Evolutionary conservation across 2,888 invertebrate species (phyloP), one percentile per base, ranked within the genome.

Genomic region (Caradrina kadenii): DNA sequence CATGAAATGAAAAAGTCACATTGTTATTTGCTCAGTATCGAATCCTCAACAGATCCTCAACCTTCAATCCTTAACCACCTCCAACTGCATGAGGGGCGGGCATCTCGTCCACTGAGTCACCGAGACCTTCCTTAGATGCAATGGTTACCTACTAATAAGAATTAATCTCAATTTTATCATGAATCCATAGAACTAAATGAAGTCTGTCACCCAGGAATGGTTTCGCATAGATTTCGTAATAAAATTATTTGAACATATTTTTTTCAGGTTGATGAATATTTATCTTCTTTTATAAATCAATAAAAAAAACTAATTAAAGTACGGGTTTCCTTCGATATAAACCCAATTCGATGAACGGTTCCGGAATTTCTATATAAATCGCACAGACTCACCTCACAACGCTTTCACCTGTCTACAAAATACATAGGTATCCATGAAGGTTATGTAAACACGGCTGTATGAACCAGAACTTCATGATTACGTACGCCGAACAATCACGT

Each of bases 381-480:
- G 19, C 17, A 11, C 62, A 50, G 54, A 77, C 54, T 52, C 56
- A 67, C 22, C 42, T 73, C 52, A 48, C 52, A 63, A 60, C 65
- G 69, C 26, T 54, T 56, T 52, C 53, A 58, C 26, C 54, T 60
- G 70, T 60, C 42, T 64, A 63, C 49, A 54, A 63, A 55, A 54
- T 73, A 82, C 22, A 63, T 75, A 71, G 50, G 72, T 63, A 73
- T 31, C 17, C 2, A 17, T 17, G 45, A 69, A 64, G 63, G 65
- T 73, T 80, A 80, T 68, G 62, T 70, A 70, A 80, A 65, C 68
- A 13, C 35, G 55, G 39, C 60, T 71, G 69, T 73, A 83, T 77
- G 64, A 74, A 71, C 61, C 81, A 72, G 80, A 80, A 87, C 83
- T 86, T 82, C 82, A 78, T 77, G 82, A 84, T 82, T 82, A 73